Evolutionary conservation across 2,888 invertebrate genomes (phyloP), one percentile per base, ranked within the genome.

Genomic region (Pristionchus exspectatus): DNA sequence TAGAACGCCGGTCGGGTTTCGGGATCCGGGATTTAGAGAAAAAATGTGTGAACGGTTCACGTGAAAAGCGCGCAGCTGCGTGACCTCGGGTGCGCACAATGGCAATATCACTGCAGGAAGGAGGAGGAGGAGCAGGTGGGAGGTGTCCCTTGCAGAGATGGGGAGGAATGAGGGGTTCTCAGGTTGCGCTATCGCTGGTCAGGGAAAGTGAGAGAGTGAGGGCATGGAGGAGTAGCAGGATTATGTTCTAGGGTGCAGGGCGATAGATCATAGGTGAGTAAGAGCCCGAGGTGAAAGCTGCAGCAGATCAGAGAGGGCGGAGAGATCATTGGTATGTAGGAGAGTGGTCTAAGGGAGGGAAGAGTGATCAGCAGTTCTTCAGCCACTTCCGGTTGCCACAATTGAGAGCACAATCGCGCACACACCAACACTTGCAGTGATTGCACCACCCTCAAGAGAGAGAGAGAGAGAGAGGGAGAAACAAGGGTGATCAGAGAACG

Each of bases 81-180:
- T 74, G 74, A 74, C 74, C 74, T 74, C 74, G 74, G 38, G 5
- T 5, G 74, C 38, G 33, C 27, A 72, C 72, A 72, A 72, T 72
- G 72, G 63, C 21, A 33, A 74, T 74, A 74, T 74, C 44, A 74
- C 44, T 44, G 38, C 74, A 44, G 69, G 7, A 50, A 9, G 10
- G 10, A 50, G 44, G 44, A 63, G n/a, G 12, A 59, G 59, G 59
- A 63, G n/a, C 1, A 56, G 59, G 59, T 21, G 59, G 59, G 59
- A 59, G 12, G 24, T 21, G 59, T 18, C 9, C 21, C 59, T 59
- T 24, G 18, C 59, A 59, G 18, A 18, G 59, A 12, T 18, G 24
- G 18, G 59, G 59, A 59, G 21, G 59, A 59, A 3, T 18, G 4
- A 18, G 56, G 56, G 7, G 18, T 24, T 4, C 24, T 18, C 59